Base-by-base conservation (phyloP, 2,797 vertebrate genomes). In the Urophycis tenuis region DNA sequence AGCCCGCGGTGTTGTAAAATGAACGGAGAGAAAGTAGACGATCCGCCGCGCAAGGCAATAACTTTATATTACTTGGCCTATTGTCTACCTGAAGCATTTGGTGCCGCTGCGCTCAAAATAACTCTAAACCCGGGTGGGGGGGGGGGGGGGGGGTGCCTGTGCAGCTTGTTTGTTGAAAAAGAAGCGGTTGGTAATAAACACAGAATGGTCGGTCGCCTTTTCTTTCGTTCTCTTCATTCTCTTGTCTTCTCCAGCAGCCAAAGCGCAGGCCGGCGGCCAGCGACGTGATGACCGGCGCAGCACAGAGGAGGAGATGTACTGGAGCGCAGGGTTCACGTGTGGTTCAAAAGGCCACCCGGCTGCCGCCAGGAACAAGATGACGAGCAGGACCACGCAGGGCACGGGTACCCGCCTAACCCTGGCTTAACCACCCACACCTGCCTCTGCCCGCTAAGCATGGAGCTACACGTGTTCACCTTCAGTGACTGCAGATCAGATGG, bases 271-370 rank as follows among this genome's bases (percentile, higher is more conserved):
- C 3, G 53, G 29, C 22, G 29, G 53, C 10, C 22, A 17, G 69
- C 17, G 12, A n/a, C 72, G 29, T 76, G 32, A 77, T 10, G 25
- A 60, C 67, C 71, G 74, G 31, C 84, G 84, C 84, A 85, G 77
- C 77, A 77, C 77, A 74, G 83, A 88, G n/a, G 79, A 87, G 33
- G 81, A 88, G 67, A 1, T 53, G 78, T 53, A 74, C 32, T 73
- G 34, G 7, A 10, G 72, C 22, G 67, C 34, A 69, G 53, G 71
- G 45, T 41, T 73, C 4, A 76, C 36, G 29, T 34, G 41, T 36
- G 41, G 45, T 12, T 77, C 77, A 22, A 83, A 81, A 77, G 75
- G 72, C 64, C 85, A 78, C 76, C 32, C 49, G n/a, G 73, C 25
- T 25, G 11, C 22, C 53, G 36, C 64, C 17, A 80, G 79, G 72